Conservation (phyloP, 2,888 invertebrate genomes). For the Himalopsyche japonica region DNA sequence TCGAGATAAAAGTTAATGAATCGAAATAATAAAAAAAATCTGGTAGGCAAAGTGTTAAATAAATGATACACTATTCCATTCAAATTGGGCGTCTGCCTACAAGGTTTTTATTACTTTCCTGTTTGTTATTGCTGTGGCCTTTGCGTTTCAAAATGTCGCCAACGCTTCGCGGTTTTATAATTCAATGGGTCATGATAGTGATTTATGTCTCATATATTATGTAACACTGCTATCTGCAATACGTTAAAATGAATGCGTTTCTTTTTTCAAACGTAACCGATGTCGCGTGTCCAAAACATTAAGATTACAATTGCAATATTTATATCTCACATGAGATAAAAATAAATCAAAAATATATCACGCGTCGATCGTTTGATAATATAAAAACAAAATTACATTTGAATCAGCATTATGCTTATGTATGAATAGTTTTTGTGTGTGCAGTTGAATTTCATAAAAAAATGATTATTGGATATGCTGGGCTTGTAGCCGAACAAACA, state of each 20-base stretch:
- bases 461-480: no score
- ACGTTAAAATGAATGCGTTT: neutral
- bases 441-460: no score
- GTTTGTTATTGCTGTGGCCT: slow-evolving; percentile 3
- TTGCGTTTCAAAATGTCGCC: neutral
- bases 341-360: neutral
- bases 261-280: neutral
- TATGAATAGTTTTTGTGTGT: no score
- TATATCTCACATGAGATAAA: neutral
- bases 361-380: neutral
- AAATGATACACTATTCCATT: neutral
- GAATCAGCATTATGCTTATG: neutral
- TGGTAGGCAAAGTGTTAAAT: slow-evolving; percentile 5
- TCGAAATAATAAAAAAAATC: no score
- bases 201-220: slow-evolving; percentile 10
- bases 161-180: slow-evolving; percentile 10
- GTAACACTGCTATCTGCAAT: neutral
- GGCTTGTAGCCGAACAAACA: no score
- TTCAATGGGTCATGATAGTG: slow-evolving; percentile 6
- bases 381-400: neutral
- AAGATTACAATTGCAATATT: slow-evolving; percentile 4
- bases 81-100: slow-evolving; percentile 3
- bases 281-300: slow-evolving; percentile 2
- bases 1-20: no score
- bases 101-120: slow-evolving; percentile 12